These are phyloP conservation scores for Martes martes DNA, from an alignment of 2,113 vertebrate species.

Conservation along the genomic window DNA sequence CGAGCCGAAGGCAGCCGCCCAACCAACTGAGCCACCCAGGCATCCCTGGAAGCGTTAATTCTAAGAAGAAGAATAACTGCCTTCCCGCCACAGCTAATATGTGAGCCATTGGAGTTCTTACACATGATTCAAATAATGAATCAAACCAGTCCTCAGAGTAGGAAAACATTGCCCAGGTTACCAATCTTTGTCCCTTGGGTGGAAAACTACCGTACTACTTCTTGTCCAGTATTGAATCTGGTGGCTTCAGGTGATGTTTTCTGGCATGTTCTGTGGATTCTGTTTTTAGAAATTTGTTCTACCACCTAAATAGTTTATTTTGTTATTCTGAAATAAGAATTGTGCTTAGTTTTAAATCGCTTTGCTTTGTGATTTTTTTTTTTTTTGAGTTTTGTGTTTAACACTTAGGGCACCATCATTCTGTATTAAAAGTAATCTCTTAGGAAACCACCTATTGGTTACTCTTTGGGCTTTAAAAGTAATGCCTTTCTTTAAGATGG, in stretches of 20 bases:
- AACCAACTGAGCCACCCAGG: too few relatives aligned
- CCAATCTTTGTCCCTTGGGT: background rate
- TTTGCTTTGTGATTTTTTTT: background rate
- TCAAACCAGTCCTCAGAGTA: conserved; percentile 5
- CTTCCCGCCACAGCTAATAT: background rate
- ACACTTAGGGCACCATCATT: background rate
- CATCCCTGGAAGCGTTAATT: background rate
- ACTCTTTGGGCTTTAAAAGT: background rate
- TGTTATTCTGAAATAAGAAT: background rate
- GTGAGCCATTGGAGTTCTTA: background rate
- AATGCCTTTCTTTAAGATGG: background rate
- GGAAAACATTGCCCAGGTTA: background rate
- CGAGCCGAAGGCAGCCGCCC: too few relatives aligned
- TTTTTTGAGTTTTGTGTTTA: background rate
- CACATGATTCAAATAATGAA: conserved; percentile 39
- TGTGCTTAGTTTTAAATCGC: conserved; percentile 26
- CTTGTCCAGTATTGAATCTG: background rate
- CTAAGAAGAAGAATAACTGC: conserved; percentile 31
- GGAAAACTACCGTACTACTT: background rate
- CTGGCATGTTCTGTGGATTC: background rate
- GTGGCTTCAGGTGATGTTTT: background rate
- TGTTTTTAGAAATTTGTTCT: conserved; percentile 24
- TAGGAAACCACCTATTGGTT: background rate
- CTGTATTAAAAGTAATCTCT: background rate
- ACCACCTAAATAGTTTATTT: conserved; percentile 6